Percentiles rank a stretch among this genome's conserved stretches.
Evolutionary conservation across 2,113 vertebrate species (phyloP).

Genomic region (Zosterops hypoxanthus): DNA sequence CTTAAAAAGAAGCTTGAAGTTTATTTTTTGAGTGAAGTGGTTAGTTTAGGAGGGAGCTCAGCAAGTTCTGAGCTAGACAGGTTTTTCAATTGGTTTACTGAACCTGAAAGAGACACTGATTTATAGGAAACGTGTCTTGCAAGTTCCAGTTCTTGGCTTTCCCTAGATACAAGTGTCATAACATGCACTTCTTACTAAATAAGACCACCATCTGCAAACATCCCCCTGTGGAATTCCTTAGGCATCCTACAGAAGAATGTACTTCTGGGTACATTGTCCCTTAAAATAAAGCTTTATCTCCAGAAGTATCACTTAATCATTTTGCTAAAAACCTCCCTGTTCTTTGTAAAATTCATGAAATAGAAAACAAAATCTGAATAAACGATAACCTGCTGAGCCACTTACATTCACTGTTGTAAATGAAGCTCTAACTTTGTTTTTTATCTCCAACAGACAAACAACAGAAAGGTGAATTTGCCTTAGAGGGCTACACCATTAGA

Average conservation of each 20-base stretch:
- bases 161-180: constrained; percentile 27
- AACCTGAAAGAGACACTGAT: constrained; percentile 50
- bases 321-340: constrained; percentile 25
- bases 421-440: constrained; percentile 72
- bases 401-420: constrained; percentile 52
- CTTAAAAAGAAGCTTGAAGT: constrained; percentile 15
- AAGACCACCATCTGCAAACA: constrained; percentile 49
- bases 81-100: constrained; percentile 37
- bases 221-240: constrained; percentile 4
- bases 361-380: constrained; percentile 63
- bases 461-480: constrained; percentile 95
- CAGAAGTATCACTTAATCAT: constrained; percentile 16
- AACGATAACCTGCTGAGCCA: constrained; percentile 45
- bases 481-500: constrained; percentile 90
- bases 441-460: constrained; percentile 90
- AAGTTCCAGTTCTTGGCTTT: constrained; percentile 65
- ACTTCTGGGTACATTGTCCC: background rate
- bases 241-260: constrained; percentile 19
- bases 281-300: constrained; percentile 40
- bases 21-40: constrained; percentile 15
- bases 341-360: constrained; percentile 56
- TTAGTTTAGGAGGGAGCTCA: constrained; percentile 20
- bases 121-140: constrained; percentile 36
- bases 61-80: constrained; percentile 2
- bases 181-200: constrained; percentile 32